These are phyloP conservation scores for Cephalophus harveyi DNA, from an alignment of 2,113 vertebrate genomes.

Conservation along the genomic window DNA sequence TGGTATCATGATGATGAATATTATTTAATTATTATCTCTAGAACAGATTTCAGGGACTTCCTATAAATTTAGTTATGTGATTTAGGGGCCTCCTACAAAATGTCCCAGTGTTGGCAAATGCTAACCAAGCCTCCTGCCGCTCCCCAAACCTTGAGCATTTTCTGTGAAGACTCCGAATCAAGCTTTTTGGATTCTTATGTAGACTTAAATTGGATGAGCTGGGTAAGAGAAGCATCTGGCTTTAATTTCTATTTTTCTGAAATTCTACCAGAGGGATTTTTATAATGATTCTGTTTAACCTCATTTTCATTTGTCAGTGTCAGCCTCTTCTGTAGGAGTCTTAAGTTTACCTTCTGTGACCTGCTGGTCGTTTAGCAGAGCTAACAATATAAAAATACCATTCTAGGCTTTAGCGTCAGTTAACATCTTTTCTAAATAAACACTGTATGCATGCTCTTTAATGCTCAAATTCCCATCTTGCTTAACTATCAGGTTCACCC, in stretches of 20 bases:
- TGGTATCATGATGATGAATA: not conserved
- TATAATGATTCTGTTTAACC: conserved; percentile 60
- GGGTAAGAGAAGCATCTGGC: conserved; percentile 36
- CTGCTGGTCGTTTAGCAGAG: conserved; percentile 45
- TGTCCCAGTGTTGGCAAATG: not conserved
- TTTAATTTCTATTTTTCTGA: conserved; percentile 45
- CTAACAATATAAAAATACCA: conserved; percentile 51
- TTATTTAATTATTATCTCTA: not conserved
- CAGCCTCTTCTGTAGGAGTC: conserved; percentile 44
- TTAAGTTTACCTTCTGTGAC: conserved; percentile 53
- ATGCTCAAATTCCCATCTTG: not conserved
- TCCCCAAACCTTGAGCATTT: not conserved
- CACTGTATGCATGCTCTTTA: not conserved
- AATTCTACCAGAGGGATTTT: conserved; percentile 61
- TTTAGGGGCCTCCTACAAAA: not conserved
- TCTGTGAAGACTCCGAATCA: not conserved
- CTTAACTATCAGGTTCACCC: not conserved
- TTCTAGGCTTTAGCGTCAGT: conserved; percentile 25
- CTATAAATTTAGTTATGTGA: not conserved
- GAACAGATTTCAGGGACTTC: not conserved
- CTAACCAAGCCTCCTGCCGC: not conserved
- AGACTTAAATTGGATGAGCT: conserved; percentile 40
- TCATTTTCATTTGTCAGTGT: conserved; percentile 70
- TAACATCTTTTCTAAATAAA: conserved; percentile 32
- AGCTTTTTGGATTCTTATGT: conserved; percentile 18